Conservation (phyloP, 2,113 vertebrate genomes). For the Macquaria ambigua region DNA sequence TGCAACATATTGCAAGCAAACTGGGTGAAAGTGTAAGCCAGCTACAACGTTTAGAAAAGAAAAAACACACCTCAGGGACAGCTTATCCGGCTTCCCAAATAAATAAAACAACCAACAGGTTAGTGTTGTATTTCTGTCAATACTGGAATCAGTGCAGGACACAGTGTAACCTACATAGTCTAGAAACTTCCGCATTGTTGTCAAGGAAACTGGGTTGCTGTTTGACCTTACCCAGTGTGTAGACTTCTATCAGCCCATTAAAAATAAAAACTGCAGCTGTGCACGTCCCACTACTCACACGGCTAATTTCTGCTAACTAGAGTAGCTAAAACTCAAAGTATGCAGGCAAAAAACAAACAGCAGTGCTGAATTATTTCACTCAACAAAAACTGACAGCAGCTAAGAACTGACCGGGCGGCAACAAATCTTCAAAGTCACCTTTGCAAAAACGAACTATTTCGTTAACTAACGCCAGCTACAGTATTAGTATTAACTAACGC, state of each 20-base stretch:
- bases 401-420: not conserved
- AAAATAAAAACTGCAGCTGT: not conserved
- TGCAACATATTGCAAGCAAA: not conserved
- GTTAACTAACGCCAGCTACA: not conserved
- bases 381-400: not conserved
- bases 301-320: not conserved
- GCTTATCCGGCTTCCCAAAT: not conserved
- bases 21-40: not conserved
- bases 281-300: not conserved
- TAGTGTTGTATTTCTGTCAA: not conserved
- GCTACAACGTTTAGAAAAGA: not conserved
- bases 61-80: not conserved
- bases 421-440: slow-evolving; percentile 52
- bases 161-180: not conserved
- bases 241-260: not conserved
- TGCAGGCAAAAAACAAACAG: not conserved
- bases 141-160: not conserved
- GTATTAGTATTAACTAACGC: not conserved
- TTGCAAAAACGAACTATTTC: not conserved
- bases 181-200: slow-evolving; percentile 50
- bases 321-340: not conserved
- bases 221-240: not conserved
- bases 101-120: not conserved
- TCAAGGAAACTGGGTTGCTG: slow-evolving; percentile 24
- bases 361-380: not conserved